phyloP scores from a whole-genome alignment of 2,113 vertebrate species.

The Nerophis ophidion region DNA sequence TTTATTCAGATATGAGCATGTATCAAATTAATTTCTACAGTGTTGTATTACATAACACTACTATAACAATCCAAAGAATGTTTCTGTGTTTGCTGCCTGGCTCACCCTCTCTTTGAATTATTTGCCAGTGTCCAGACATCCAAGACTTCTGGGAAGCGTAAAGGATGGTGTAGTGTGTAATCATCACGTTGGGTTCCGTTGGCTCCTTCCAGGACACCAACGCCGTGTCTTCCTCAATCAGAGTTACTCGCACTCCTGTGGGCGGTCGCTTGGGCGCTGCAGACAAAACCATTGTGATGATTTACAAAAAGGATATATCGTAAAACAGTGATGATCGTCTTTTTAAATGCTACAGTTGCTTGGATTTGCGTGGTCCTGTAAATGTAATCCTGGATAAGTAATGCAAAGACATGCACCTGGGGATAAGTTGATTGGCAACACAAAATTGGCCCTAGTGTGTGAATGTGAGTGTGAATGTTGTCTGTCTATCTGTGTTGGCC shows the following conservation, averaged over 20 bases:
- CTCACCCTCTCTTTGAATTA: constrained; percentile 86
- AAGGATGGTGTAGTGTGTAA: constrained; percentile 87
- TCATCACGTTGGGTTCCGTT: constrained; percentile 72
- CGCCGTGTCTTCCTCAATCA: constrained; percentile 92
- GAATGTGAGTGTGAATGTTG: too few species aligned
- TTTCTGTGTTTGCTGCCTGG: background rate
- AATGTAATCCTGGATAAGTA: too few species aligned
- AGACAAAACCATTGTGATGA: constrained; percentile 13
- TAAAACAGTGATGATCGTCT: background rate
- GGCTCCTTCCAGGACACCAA: constrained; percentile 94
- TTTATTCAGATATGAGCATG: too few species aligned
- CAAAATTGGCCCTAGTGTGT: too few species aligned
- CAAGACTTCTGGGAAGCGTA: constrained; percentile 86
- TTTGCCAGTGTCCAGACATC: constrained; percentile 85
- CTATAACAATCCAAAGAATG: background rate
- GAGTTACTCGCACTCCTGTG: constrained; percentile 78
- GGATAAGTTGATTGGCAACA: too few species aligned
- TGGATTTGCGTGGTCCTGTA: too few species aligned
- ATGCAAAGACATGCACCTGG: too few species aligned
- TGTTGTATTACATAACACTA: background rate
- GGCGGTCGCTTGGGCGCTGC: constrained; percentile 85
- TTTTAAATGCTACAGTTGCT: background rate
- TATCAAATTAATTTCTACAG: background rate
- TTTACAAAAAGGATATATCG: background rate
- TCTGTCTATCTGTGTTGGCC: too few species aligned